These are phyloP conservation scores for Beris chalybata DNA, from an alignment of 2,888 invertebrate genomes.

Conservation along the genomic window DNA sequence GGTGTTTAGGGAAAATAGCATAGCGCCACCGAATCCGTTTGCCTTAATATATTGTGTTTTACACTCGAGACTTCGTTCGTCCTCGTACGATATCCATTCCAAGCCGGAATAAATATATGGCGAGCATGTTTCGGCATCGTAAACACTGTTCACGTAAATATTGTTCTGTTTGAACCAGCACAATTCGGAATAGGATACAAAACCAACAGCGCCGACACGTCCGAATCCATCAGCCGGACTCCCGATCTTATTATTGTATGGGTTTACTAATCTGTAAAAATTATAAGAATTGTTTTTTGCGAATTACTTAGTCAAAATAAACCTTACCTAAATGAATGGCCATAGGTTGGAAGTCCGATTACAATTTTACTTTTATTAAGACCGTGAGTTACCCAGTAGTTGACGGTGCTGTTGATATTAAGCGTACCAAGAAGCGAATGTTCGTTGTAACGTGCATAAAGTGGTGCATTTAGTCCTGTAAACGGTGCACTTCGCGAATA, in stretches of 20 bases:
- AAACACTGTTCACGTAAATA: conserved; percentile 59
- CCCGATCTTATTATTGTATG: conserved; percentile 65
- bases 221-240: conserved; percentile 75
- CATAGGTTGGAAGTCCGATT: conserved; percentile 86
- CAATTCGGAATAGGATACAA: conserved; percentile 69
- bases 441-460: conserved; percentile 66
- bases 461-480: conserved; percentile 82
- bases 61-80: conserved; percentile 67
- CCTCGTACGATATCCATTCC: conserved; percentile 86
- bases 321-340: conserved; percentile 71
- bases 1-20: conserved; percentile 80
- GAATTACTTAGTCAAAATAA: conserved; percentile 2
- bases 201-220: conserved; percentile 68
- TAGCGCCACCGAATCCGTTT: conserved; percentile 73
- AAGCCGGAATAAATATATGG: conserved; percentile 71
- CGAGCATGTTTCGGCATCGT: conserved; percentile 71
- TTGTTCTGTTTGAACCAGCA: conserved; percentile 67
- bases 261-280: conserved; percentile 63
- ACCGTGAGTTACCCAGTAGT: conserved; percentile 76
- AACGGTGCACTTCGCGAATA: conserved; percentile 75
- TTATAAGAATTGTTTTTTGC: not conserved
- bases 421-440: conserved; percentile 67
- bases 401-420: conserved; percentile 79
- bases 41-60: conserved; percentile 68
- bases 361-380: conserved; percentile 77